Conservation (phyloP, 2,888 invertebrate genomes). For the Oscheius sp. region DNA sequence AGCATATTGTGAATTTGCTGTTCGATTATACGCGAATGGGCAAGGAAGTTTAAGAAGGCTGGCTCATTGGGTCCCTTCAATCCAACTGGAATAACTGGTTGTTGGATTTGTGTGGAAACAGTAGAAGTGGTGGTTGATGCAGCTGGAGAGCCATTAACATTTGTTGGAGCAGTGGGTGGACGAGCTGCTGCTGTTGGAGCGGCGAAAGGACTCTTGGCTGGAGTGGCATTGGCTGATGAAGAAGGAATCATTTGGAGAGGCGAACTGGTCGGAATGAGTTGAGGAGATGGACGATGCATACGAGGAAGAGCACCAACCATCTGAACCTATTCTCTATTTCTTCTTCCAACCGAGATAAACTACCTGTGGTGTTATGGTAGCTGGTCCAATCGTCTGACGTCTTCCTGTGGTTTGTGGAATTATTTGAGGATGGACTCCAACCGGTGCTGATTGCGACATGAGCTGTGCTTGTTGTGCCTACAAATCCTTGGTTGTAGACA, state of each 20-base stretch:
- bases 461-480: slow-evolving; percentile 9
- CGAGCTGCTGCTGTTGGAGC: neutral
- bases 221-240: neutral
- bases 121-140: neutral
- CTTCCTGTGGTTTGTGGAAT: slow-evolving; percentile 9
- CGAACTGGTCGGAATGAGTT: slow-evolving; percentile 13
- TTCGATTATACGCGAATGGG: neutral
- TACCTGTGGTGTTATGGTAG: slow-evolving; percentile 17
- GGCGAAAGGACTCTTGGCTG: slow-evolving; percentile 11
- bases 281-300: slow-evolving; percentile 16
- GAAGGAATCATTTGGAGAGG: slow-evolving; percentile 2
- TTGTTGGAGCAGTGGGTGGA: neutral
- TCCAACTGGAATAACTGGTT: neutral
- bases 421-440: neutral
- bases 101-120: too few relatives aligned
- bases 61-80: slow-evolving; percentile 5
- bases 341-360: neutral
- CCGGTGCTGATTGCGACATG: neutral
- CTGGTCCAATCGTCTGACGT: slow-evolving; percentile 14
- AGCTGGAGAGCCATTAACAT: neutral
- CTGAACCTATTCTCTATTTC: neutral
- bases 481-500: neutral
- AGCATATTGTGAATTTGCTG: slow-evolving; percentile 1
- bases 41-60: slow-evolving; percentile 2
- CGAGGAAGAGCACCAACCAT: slow-evolving; percentile 13